These are phyloP conservation scores for Trachelus tabidus DNA, from an alignment of 2,888 invertebrate genomes.

Conservation along the genomic window DNA sequence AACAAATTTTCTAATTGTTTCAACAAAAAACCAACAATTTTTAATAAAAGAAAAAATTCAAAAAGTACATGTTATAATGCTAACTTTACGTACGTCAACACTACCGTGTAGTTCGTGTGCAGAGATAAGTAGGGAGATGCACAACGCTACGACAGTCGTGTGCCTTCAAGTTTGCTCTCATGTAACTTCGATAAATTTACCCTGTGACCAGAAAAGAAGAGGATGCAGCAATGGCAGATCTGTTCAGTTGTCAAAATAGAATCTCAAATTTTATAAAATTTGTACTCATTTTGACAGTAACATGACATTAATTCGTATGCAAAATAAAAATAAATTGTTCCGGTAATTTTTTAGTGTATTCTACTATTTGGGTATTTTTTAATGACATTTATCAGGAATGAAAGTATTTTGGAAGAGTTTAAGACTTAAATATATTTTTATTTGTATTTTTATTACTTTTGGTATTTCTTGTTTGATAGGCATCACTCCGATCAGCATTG, in stretches of 20 bases:
- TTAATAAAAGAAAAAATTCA: too few relatives aligned
- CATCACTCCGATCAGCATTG: slow-evolving; percentile 61
- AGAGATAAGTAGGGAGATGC: too few relatives aligned
- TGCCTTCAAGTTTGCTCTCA: too few relatives aligned
- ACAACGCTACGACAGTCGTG: too few relatives aligned
- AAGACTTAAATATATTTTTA: slow-evolving; percentile 59
- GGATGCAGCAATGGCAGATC: not conserved
- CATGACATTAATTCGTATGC: not conserved
- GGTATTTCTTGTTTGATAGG: slow-evolving; percentile 63
- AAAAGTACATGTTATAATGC: too few relatives aligned
- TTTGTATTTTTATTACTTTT: slow-evolving; percentile 65
- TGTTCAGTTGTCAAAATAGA: not conserved
- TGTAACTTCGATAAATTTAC: too few relatives aligned
- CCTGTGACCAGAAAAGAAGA: too few relatives aligned
- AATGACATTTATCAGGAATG: slow-evolving; percentile 36
- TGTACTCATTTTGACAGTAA: not conserved
- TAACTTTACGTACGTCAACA: too few relatives aligned
- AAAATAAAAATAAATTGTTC: not conserved
- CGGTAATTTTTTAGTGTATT: not conserved
- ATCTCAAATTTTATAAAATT: not conserved
- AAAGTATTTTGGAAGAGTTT: slow-evolving; percentile 48
- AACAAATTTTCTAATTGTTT: too few relatives aligned
- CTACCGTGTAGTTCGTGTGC: too few relatives aligned
- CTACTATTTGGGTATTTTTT: not conserved
- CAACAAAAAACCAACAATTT: too few relatives aligned